A percentile compares a stretch with the other conserved stretches of the same genome.
phyloP scores from a whole-genome alignment of 37 sponge, comb jelly and placozoan genomes.

The Agelas oroides region DNA sequence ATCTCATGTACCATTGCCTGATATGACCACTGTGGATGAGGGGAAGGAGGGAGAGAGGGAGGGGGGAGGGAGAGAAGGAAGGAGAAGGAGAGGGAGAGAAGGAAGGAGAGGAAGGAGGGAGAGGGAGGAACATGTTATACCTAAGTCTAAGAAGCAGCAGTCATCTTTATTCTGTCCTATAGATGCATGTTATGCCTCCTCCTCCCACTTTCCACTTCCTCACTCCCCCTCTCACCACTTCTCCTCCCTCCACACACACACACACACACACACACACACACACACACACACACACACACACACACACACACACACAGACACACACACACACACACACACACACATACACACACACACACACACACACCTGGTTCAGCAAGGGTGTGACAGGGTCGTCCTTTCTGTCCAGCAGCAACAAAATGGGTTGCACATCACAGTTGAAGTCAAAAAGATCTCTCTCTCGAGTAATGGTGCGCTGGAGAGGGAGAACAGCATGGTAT shows the following conservation, averaged over 20 bases:
- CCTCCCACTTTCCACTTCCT: too few relatives aligned
- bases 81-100: too few relatives aligned
- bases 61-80: background rate
- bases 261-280: too few relatives aligned
- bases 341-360: background rate
- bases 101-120: too few relatives aligned
- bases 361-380: constrained; percentile 82
- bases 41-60: background rate
- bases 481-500: background rate
- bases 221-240: too few relatives aligned
- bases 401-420: constrained; percentile 91
- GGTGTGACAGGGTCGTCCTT: constrained; percentile 96
- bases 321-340: constrained; percentile 2
- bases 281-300: background rate
- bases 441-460: constrained; percentile 80
- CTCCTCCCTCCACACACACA: too few relatives aligned
- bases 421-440: constrained; percentile 75
- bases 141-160: too few relatives aligned
- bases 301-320: too few relatives aligned
- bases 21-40: constrained; percentile 90
- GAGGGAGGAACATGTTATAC: too few relatives aligned
- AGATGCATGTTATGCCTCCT: too few relatives aligned
- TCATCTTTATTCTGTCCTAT: too few relatives aligned
- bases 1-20: constrained; percentile 99
- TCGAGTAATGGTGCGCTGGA: constrained; percentile 60